Conservation (phyloP, 2,888 invertebrate genomes). For the Drosophila meridiana region DNA sequence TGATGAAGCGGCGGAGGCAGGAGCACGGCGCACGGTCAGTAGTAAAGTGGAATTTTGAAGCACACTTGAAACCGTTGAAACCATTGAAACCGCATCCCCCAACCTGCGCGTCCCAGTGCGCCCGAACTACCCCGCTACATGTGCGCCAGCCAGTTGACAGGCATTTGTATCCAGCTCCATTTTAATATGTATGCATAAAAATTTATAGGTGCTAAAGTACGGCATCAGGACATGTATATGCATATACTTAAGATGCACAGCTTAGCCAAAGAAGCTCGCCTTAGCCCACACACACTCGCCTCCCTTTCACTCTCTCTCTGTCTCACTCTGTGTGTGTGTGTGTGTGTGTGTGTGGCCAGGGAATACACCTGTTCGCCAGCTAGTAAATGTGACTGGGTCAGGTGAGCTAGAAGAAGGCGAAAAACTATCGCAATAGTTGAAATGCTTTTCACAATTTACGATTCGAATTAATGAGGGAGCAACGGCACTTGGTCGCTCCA, state of each 20-base stretch:
- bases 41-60: constrained; percentile 67
- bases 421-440: constrained; percentile 56
- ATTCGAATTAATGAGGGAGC: constrained; percentile 56
- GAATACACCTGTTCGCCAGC: constrained; percentile 31
- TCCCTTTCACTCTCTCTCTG: neutral
- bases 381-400: neutral
- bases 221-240: constrained; percentile 72
- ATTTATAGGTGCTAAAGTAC: constrained; percentile 77
- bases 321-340: neutral
- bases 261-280: constrained; percentile 12
- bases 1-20: neutral
- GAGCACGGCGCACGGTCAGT: constrained; percentile 35
- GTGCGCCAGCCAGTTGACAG: constrained; percentile 51
- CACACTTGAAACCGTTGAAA: constrained; percentile 60
- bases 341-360: constrained; percentile 12
- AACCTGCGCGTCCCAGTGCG: constrained; percentile 8
- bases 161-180: constrained; percentile 46
- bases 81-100: constrained; percentile 25
- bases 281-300: neutral
- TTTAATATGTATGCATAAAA: constrained; percentile 76
- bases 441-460: constrained; percentile 57
- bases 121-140: constrained; percentile 8
- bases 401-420: neutral
- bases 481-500: constrained; percentile 47
- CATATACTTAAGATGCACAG: constrained; percentile 56